Evolutionary conservation across 2,797 vertebrate species (phyloP), one percentile per base, ranked within the genome.

Genomic region (Centropyge bicolor): DNA sequence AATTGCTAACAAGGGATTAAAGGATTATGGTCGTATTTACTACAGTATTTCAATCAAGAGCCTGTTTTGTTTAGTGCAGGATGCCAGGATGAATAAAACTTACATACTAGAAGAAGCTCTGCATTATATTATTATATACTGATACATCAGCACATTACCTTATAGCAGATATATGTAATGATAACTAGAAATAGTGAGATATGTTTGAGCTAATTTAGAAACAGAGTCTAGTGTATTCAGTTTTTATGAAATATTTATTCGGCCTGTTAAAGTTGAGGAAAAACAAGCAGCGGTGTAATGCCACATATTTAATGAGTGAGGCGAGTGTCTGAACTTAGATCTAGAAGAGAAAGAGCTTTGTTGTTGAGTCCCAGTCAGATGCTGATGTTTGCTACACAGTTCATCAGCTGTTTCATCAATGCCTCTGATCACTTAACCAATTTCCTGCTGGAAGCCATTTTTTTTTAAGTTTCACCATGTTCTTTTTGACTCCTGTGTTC

Each of bases 1-100:
- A 36, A 24, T 19, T 61, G 38, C 38, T 20, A 45, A 69, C 36
- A 11, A 31, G 4, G 43, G 38, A 76, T 76, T 46, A 76, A 35
- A 41, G 41, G 54, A 70, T 84, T 6, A 31, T 43, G 35, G 11
- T 46, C 14, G 1, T 16, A 8, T 70, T 57, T 62, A 48, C 35
- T 14, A 11, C 31, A 68, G 63, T 38, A 19, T 51, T 38, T 66
- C 55, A 36, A 16, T 59, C 35, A 63, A 35, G 20, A 43, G n/a
- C 1, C 11, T 5, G 10, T 27, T 51, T 41, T 20, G 35, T 51
- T 56, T 57, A 27, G 14, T 51, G n/a, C 1, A 9, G 16, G 1
- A 1, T 43, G 6, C 43, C 36, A 57, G n/a, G 27, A 31, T 22
- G 2, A 40, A 14, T 7, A 31, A 27, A 14, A 52, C 8, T 1